A percentile compares a stretch with the other conserved stretches of the same genome.
Conservation (phyloP, 2,797 vertebrate species). For the Vireo griseus region DNA sequence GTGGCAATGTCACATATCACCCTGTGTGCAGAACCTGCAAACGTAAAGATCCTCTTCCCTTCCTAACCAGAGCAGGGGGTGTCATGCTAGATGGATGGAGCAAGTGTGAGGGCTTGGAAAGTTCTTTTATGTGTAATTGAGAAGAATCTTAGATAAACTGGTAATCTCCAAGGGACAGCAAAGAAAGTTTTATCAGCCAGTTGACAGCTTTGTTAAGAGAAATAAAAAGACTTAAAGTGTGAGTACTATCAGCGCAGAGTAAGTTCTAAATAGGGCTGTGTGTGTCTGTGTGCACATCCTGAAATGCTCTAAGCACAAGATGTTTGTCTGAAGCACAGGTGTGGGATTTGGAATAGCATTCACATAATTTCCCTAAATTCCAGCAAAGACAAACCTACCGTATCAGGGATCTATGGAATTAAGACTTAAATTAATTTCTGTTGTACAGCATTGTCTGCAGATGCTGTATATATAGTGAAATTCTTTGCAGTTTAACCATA, state of each 20-base stretch:
- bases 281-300: neutral
- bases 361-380: neutral
- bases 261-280: neutral
- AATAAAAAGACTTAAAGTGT: neutral
- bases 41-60: neutral
- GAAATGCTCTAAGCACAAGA: neutral
- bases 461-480: neutral
- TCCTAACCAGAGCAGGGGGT: neutral
- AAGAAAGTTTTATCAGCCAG: neutral
- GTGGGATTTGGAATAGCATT: neutral
- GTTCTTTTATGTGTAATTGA: slow-evolving; percentile 14
- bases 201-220: neutral
- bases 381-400: neutral
- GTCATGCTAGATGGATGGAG: neutral
- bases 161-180: neutral
- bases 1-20: slow-evolving; percentile 11
- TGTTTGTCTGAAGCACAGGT: neutral
- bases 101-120: neutral
- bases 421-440: neutral
- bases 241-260: neutral
- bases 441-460: neutral
- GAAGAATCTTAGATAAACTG: slow-evolving; percentile 4
- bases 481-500: neutral
- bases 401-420: neutral
- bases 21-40: neutral